Conservation (phyloP, 2,888 invertebrate species). For the Drosophila koepferae region DNA sequence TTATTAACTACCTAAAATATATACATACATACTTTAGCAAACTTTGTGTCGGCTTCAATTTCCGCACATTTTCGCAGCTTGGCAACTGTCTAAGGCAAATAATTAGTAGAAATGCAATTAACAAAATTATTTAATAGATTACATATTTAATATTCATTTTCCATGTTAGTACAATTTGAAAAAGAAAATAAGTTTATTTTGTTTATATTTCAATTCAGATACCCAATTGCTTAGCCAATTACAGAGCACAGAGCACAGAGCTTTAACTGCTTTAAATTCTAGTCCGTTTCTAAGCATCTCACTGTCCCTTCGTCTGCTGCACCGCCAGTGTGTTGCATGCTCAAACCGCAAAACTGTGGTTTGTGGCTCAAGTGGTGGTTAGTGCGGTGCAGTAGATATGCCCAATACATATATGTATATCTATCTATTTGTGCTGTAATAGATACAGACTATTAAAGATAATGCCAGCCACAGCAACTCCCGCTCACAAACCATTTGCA, state of each 20-base stretch:
- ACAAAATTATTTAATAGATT: no score
- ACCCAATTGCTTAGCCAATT: not conserved
- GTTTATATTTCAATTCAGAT: no score
- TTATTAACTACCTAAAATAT: not conserved
- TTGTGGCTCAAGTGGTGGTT: conserved; percentile 3
- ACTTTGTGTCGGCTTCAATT: not conserved
- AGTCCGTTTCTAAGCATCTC: not conserved
- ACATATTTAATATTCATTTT: no score
- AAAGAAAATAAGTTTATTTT: no score
- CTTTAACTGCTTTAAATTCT: not conserved
- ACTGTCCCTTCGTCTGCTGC: no score
- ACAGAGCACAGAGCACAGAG: not conserved
- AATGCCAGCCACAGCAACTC: conserved; percentile 2
- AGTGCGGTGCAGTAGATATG: conserved; percentile 6
- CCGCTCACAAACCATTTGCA: conserved; percentile 40
- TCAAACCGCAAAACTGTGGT: conserved; percentile 6
- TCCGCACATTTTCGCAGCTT: not conserved
- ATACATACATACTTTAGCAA: not conserved
- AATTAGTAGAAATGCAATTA: not conserved
- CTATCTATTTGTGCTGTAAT: not conserved
- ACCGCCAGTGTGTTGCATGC: not conserved
- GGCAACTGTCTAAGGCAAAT: not conserved
- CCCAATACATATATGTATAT: not conserved
- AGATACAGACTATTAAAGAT: conserved; percentile 15
- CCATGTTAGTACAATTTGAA: no score